Conservation (phyloP, 64 coral and sea anemone genomes). For the Porites australiensis region DNA sequence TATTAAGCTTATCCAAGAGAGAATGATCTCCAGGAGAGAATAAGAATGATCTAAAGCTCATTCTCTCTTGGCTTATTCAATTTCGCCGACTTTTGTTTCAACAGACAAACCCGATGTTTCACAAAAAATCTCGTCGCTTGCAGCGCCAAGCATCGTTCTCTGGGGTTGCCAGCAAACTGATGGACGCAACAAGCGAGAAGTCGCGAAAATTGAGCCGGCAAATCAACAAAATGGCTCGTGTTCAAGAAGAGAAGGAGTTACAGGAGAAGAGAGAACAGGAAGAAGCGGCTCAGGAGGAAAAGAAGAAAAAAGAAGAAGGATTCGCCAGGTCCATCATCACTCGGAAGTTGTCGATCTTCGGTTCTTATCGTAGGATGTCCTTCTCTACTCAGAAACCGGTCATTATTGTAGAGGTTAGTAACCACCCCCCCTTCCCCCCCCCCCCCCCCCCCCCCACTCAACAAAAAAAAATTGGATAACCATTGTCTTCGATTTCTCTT, state of each 20-base stretch:
- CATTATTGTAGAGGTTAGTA: not conserved
- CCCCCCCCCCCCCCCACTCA: too few species aligned
- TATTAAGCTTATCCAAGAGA: too few species aligned
- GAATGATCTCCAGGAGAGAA: too few species aligned
- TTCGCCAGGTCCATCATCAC: slow-evolving; percentile 10
- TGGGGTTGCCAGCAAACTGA: slow-evolving; percentile 36
- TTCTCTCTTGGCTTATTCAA: too few species aligned
- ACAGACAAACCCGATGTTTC: slow-evolving; percentile 17
- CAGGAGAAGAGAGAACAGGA: slow-evolving; percentile 17
- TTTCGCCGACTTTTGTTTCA: not conserved
- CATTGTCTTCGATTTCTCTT: too few species aligned
- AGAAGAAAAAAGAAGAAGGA: slow-evolving; percentile 18
- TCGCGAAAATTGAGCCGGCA: slow-evolving; percentile 24
- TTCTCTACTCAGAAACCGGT: not conserved
- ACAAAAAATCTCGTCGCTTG: not conserved
- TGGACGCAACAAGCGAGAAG: slow-evolving; percentile 37
- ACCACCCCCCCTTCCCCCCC: not conserved
- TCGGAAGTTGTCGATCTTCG: slow-evolving; percentile 33
- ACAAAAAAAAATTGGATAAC: too few species aligned
- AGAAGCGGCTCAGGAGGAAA: not conserved
- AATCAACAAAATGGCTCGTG: slow-evolving; percentile 25
- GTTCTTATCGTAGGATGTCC: slow-evolving; percentile 17
- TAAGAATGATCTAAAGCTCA: too few species aligned
- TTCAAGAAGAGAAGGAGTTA: slow-evolving; percentile 29
- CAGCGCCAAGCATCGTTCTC: slow-evolving; percentile 28